These are phyloP conservation scores for Monodelphis domestica DNA, from an alignment of 2,797 vertebrate genomes.

Conservation along the genomic window DNA sequence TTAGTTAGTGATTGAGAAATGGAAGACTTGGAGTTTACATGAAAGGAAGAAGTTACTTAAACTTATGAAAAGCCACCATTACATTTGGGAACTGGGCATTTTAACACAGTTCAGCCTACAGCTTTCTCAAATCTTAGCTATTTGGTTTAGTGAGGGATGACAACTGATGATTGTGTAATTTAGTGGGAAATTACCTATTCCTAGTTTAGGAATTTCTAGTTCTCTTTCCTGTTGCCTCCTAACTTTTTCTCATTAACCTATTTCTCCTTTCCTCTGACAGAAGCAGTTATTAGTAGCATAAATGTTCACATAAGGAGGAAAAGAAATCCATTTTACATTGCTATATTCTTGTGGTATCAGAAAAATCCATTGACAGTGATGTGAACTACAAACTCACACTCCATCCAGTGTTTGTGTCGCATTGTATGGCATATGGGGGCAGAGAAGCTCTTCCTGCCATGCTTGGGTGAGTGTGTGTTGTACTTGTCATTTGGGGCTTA, in stretches of 20 bases:
- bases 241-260: background rate
- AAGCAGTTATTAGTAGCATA: background rate
- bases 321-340: background rate
- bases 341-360: background rate
- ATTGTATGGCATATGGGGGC: background rate
- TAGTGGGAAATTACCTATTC: slow-evolving; percentile 1
- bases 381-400: background rate
- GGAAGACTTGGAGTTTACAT: background rate
- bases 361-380: background rate
- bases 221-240: background rate
- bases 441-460: background rate
- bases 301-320: background rate
- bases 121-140: slow-evolving; percentile 23
- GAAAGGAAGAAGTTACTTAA: background rate
- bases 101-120: slow-evolving; percentile 12
- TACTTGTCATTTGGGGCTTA: slow-evolving; percentile 18
- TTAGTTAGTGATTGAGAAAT: slow-evolving; percentile 44
- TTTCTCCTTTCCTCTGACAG: background rate
- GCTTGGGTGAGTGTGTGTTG: background rate
- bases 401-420: background rate
- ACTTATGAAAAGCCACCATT: slow-evolving; percentile 44
- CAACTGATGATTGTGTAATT: slow-evolving; percentile 41
- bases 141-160: slow-evolving; percentile 42
- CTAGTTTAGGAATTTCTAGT: slow-evolving; percentile 1
- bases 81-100: slow-evolving; percentile 26